phyloP scores from a whole-genome alignment of 2,888 invertebrate genomes.

The Nyleta sp. region DNA sequence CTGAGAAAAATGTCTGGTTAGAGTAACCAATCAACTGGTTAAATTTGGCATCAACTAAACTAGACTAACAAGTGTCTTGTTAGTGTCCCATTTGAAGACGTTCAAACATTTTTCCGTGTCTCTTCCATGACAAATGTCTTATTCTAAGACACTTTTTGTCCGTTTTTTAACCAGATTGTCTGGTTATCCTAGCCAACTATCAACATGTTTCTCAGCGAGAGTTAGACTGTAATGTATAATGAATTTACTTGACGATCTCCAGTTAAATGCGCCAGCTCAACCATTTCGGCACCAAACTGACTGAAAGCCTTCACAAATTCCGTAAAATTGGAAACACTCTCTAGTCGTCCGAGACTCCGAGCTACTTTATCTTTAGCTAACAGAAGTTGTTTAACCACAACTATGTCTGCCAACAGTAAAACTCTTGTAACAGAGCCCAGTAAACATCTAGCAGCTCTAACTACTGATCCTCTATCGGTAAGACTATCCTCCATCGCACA shows the following conservation, averaged over 20 bases:
- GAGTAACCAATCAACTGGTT: too few species aligned
- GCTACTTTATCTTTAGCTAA: conserved; percentile 97
- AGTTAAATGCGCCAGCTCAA: conserved; percentile 97
- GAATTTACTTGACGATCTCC: conserved; percentile 86
- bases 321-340: conserved; percentile 95
- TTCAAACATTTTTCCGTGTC: too few species aligned
- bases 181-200: too few species aligned
- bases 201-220: conserved; percentile 78
- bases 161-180: too few species aligned
- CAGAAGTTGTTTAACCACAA: conserved; percentile 97
- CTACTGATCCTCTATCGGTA: conserved; percentile 88
- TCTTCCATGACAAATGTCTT: too few species aligned
- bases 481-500: conserved; percentile 87
- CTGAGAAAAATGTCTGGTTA: too few species aligned
- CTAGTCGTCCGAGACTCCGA: conserved; percentile 91
- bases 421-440: conserved; percentile 98
- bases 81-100: too few species aligned
- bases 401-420: conserved; percentile 97
- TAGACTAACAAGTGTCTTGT: too few species aligned
- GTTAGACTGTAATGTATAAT: background rate
- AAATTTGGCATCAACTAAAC: too few species aligned
- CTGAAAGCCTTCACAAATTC: conserved; percentile 99
- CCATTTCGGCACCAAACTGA: conserved; percentile 99
- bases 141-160: too few species aligned
- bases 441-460: conserved; percentile 95